phyloP scores from a whole-genome alignment of 1,140 invertebrate genomes.

The Lycorma delicatula region DNA sequence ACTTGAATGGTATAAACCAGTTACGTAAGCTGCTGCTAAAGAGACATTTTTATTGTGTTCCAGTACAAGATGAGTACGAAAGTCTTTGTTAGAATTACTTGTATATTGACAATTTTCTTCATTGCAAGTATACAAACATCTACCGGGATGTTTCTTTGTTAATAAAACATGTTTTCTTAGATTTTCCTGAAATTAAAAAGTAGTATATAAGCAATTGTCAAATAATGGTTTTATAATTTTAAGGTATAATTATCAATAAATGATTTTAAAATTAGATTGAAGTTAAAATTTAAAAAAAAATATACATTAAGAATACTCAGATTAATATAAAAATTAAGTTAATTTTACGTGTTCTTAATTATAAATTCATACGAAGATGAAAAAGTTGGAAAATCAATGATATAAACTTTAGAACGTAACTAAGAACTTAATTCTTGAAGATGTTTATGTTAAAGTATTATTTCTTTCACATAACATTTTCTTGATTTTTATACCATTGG shows the following conservation, averaged over 20 bases:
- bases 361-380: too few species aligned
- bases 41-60: slow-evolving; percentile 44
- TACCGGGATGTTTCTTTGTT: slow-evolving; percentile 66
- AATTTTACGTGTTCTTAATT: too few species aligned
- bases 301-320: neutral
- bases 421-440: too few species aligned
- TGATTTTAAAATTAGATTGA: neutral
- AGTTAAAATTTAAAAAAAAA: neutral
- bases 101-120: slow-evolving; percentile 36
- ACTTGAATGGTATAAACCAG: slow-evolving; percentile 38
- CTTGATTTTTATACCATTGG: too few species aligned
- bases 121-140: slow-evolving; percentile 65
- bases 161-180: slow-evolving; percentile 74
- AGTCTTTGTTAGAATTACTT: slow-evolving; percentile 56
- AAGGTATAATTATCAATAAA: neutral
- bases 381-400: too few species aligned
- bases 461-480: too few species aligned
- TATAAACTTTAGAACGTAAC: too few species aligned
- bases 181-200: slow-evolving; percentile 56
- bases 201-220: too few species aligned
- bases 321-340: neutral
- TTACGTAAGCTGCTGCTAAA: slow-evolving; percentile 39
- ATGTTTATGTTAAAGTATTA: too few species aligned
- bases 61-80: slow-evolving; percentile 52
- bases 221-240: too few species aligned